Conservation (phyloP, 2,888 invertebrate species). For the Hedychridium roseum region DNA sequence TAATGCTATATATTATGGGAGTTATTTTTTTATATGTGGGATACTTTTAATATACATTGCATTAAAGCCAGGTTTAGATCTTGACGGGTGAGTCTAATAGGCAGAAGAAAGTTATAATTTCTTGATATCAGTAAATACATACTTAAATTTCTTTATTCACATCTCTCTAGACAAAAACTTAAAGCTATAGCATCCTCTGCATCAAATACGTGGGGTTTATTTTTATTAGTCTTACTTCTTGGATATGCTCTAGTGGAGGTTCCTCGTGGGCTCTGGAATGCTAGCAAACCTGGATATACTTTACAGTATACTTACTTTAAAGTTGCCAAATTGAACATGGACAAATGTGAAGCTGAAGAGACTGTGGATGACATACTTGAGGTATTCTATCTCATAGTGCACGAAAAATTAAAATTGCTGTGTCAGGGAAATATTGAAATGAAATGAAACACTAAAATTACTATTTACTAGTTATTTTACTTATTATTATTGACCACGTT, state of each 20-base stretch:
- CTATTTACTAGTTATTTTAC: background rate
- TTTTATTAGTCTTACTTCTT: constrained; percentile 89
- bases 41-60: constrained; percentile 94
- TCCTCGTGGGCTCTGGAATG: constrained; percentile 90
- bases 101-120: background rate
- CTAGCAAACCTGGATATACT: constrained; percentile 84
- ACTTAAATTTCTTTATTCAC: constrained; percentile 2
- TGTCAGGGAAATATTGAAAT: too few species aligned
- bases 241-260: constrained; percentile 97
- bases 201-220: constrained; percentile 99
- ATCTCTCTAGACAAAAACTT: constrained; percentile 74
- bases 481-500: background rate
- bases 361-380: constrained; percentile 94
- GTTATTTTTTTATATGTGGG: constrained; percentile 93
- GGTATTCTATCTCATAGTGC: too few species aligned
- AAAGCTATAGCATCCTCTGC: constrained; percentile 98
- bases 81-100: constrained; percentile 77
- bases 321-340: constrained; percentile 91
- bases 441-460: too few species aligned
- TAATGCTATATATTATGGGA: constrained; percentile 98
- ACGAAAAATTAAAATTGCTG: too few species aligned
- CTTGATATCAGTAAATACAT: background rate
- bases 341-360: constrained; percentile 97
- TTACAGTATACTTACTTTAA: constrained; percentile 91
- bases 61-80: constrained; percentile 83